phyloP scores from a whole-genome alignment of 2,797 vertebrate species.

The Tympanoctomys barrerae region DNA sequence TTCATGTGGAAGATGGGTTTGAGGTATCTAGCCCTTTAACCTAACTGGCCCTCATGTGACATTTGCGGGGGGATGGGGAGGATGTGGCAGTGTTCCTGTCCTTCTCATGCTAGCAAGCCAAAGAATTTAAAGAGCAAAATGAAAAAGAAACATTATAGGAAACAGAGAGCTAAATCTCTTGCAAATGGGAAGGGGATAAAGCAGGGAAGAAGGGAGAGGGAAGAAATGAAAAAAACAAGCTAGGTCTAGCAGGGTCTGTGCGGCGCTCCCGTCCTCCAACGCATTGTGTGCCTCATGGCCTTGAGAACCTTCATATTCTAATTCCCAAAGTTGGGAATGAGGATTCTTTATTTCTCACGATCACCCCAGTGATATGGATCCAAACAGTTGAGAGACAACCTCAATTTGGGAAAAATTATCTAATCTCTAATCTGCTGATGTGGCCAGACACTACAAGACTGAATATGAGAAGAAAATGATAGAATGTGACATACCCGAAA shows the following conservation, averaged over 20 bases:
- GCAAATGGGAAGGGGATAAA: neutral
- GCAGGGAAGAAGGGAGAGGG: neutral
- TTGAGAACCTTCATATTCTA: neutral
- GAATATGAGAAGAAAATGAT: neutral
- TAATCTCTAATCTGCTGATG: neutral
- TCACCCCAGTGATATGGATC: neutral
- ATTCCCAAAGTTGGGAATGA: neutral
- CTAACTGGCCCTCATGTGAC: neutral
- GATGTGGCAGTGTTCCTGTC: neutral
- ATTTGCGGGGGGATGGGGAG: neutral
- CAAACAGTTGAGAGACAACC: neutral
- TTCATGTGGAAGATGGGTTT: neutral
- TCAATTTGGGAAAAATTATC: neutral
- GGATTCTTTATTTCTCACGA: neutral
- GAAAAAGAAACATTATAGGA: neutral
- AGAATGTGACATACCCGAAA: accelerated
- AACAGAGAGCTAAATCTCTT: neutral
- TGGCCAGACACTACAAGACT: neutral
- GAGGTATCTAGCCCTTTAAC: neutral
- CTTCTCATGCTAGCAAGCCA: neutral
- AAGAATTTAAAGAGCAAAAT: neutral
- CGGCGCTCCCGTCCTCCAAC: neutral
- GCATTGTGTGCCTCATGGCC: neutral
- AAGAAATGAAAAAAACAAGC: neutral
- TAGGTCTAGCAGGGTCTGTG: neutral